phyloP scores from a whole-genome alignment of 1,140 invertebrate species.

The Drosophila punjabiensis region DNA sequence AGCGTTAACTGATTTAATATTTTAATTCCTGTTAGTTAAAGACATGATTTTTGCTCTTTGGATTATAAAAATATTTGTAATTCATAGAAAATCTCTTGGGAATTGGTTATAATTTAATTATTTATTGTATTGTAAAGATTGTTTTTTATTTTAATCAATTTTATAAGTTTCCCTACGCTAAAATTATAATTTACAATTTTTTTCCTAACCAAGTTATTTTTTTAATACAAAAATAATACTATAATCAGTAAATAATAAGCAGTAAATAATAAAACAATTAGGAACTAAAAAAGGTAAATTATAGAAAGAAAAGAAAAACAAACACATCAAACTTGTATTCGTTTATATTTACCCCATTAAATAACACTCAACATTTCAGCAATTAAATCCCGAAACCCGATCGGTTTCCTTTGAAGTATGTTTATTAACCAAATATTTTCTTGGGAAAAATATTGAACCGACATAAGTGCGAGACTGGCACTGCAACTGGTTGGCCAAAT shows the following conservation, averaged over 20 bases:
- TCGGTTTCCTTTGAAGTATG: conserved; percentile 24
- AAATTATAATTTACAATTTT: too few relatives aligned
- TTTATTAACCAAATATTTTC: conserved; percentile 37
- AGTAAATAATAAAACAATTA: not conserved
- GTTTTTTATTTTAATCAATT: not conserved
- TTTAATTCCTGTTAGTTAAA: not conserved
- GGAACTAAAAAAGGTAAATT: not conserved
- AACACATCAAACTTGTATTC: not conserved
- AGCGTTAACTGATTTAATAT: not conserved
- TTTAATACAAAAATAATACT: not conserved
- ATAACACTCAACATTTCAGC: conserved; percentile 15
- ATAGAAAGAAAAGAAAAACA: not conserved
- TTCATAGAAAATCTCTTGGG: not conserved
- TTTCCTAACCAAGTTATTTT: not conserved
- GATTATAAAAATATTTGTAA: not conserved
- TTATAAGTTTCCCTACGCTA: not conserved
- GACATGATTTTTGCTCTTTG: not conserved
- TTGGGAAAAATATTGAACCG: conserved; percentile 33
- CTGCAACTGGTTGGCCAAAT: conserved; percentile 27
- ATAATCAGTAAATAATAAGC: not conserved
- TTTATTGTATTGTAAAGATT: not conserved
- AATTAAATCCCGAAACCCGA: not conserved
- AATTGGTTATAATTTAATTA: not conserved
- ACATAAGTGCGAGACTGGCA: not conserved
- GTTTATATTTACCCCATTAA: conserved; percentile 16